Evolutionary conservation across 2,888 invertebrate genomes (phyloP), one percentile per base, ranked within the genome.

Genomic region (Pantelozetes paolii): DNA sequence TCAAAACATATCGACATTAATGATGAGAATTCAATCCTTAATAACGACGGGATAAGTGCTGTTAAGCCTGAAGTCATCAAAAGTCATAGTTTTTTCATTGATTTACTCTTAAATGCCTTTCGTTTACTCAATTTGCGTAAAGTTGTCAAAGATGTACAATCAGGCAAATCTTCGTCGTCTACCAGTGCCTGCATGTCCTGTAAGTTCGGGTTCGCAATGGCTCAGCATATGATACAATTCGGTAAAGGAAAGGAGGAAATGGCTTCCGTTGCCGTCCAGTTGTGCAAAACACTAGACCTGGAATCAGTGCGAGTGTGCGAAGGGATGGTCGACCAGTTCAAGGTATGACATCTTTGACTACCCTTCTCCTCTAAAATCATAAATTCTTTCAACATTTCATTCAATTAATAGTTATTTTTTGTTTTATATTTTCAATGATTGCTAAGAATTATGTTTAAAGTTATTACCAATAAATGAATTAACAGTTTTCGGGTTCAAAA

Each of bases 191-290:
- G 74, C 20, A 57, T 71, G 45, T 45, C 76, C 0, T 78, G 78
- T 36, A 76, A 75, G 54, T 73, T 78, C 48, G 74, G 70, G 13
- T 75, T 78, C 13, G 50, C 75, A 1, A 57, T 77, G 45, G 42
- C 77, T 18, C 76, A 78, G 67, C 74, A 76, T 48, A 72, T 76
- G 18, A 67, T 77, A 18, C 75, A 77, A n/a, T 72, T 30, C 28
- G 78, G 78, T 26, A 77, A 73, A 64, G 48, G 75, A 11, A 76
- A 76, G 40, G 76, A 78, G 26, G 78, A 78, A 42, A 42, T 78
- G n/a, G 77, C 76, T 2, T 26, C 69, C 15, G 2, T 77, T 18
- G 76, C 76, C 5, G 62, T 62, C 20, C 75, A 64, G 64, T 40
- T 78, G 15, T 78, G 78, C 57, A 74, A 62, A 6, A 71, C 72